Base-by-base conservation (phyloP, 2,888 invertebrate species). In the Hypomecis atomaria region DNA sequence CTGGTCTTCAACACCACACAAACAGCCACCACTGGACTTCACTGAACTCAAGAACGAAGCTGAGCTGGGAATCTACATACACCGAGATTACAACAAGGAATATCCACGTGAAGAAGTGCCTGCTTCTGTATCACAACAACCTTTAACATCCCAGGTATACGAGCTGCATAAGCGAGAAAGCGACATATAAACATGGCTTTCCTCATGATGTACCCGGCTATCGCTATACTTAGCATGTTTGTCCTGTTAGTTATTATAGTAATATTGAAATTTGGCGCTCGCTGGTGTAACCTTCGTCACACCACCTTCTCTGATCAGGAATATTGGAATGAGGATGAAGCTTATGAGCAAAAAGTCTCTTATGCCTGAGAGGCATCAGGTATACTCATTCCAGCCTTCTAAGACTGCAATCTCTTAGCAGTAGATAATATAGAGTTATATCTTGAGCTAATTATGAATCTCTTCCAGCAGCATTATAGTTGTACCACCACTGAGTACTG, bases 1-100 rank as follows among this genome's bases (percentile, higher is more conserved):
- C 83, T 98, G 97, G 96, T 96, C 97, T 1, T 94, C 96, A 43
- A 96, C 97, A 5, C 97, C 97, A 0, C 96, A 97, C 82, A 95
- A 96, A 71, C 96, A 97, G 81, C 96, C 97, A 4, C 95, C 98
- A 0, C 85, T 97, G 5, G 97, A 97, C 83, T 94, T 96, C 57
- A 95, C 95, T 0, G 97, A 97, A 83, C 86, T 97, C 0, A 94
- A 96, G 75, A 92, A 90, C 75, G 91, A 84, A 38, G 78, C 79
- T 59, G 75, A 83, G 43, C 75, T 81, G 8, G 75, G 87, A 0
- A 93, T 85, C 59, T 87, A 82, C 78, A 78, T 81, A 13, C 86
- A 84, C 50, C 84, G 81, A 11, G 84, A 74, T 71, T 84, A 75
- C 69, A 74, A 81, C 62, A 78, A 86, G 68, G 81, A 86, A 42